Conservation (phyloP, 1,140 invertebrate species). For the Centruroides sculpturatus region DNA sequence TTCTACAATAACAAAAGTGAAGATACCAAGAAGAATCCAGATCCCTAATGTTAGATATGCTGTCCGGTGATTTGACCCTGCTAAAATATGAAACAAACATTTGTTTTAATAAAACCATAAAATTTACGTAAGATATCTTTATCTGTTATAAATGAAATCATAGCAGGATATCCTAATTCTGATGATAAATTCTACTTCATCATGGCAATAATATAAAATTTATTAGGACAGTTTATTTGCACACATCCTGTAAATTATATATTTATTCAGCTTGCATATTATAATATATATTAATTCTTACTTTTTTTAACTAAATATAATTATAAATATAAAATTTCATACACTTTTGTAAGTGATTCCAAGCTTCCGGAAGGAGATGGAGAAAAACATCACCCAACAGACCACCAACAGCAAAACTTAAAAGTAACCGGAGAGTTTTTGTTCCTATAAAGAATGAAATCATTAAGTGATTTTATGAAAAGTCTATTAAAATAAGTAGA, state of each 20-base stretch:
- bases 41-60: slow-evolving; percentile 52
- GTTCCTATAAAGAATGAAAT: background rate
- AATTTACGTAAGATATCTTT: too few relatives aligned
- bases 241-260: too few relatives aligned
- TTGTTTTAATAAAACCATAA: too few relatives aligned
- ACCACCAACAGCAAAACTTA: slow-evolving; percentile 92
- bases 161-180: too few relatives aligned
- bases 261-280: too few relatives aligned
- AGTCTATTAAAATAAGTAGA: too few relatives aligned
- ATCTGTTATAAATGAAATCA: too few relatives aligned
- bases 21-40: slow-evolving; percentile 72
- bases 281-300: too few relatives aligned
- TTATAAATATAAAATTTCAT: background rate
- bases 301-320: background rate
- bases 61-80: slow-evolving; percentile 13
- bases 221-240: too few relatives aligned
- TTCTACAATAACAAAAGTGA: slow-evolving; percentile 84
- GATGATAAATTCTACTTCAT: too few relatives aligned
- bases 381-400: slow-evolving; percentile 91
- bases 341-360: slow-evolving; percentile 12
- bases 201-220: too few relatives aligned
- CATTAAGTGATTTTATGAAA: background rate
- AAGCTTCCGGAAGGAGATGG: slow-evolving; percentile 87
- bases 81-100: slow-evolving; percentile 5
- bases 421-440: slow-evolving; percentile 33